Conservation (phyloP, 2,797 vertebrate species). For the Acestrorhynchus altus region DNA sequence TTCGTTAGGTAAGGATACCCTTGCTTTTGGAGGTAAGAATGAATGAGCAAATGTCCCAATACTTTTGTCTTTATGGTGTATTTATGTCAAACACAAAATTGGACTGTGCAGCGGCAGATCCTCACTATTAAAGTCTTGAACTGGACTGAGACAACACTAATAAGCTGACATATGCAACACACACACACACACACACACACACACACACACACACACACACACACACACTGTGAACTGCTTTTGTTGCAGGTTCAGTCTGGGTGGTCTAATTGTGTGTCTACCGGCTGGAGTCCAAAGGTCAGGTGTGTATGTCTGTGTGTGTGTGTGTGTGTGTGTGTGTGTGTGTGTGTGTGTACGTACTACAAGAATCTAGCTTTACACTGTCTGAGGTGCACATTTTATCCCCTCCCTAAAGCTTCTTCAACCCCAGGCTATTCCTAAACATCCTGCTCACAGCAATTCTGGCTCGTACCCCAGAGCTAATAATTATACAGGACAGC, state of each 20-base stretch:
- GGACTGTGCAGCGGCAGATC: too few species aligned
- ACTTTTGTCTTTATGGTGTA: too few species aligned
- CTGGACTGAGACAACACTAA: too few species aligned
- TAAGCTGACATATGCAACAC: too few species aligned
- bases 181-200: background rate
- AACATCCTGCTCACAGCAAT: conserved; percentile 41
- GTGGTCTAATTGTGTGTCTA: conserved; percentile 10
- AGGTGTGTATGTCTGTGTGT: too few species aligned
- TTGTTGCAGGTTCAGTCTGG: conserved; percentile 3
- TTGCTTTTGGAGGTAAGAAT: too few species aligned
- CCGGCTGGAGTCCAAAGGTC: conserved; percentile 3
- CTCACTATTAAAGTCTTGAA: too few species aligned
- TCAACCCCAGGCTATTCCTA: conserved; percentile 29
- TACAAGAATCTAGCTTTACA: conserved; percentile 5
- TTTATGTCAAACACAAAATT: too few species aligned
- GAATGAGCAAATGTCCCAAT: too few species aligned
- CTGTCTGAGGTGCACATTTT: background rate
- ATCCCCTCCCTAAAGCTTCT: conserved; percentile 15
- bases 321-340: conserved; percentile 11
- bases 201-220: conserved; percentile 1
- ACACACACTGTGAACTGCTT: background rate
- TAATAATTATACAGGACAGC: conserved; percentile 43
- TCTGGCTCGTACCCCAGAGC: conserved; percentile 38
- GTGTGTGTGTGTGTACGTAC: background rate
- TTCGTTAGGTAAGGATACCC: too few species aligned